Evolutionary conservation across 2,113 vertebrate species (phyloP), one percentile per base, ranked within the genome.

Genomic region (Rhabdomys dilectus): DNA sequence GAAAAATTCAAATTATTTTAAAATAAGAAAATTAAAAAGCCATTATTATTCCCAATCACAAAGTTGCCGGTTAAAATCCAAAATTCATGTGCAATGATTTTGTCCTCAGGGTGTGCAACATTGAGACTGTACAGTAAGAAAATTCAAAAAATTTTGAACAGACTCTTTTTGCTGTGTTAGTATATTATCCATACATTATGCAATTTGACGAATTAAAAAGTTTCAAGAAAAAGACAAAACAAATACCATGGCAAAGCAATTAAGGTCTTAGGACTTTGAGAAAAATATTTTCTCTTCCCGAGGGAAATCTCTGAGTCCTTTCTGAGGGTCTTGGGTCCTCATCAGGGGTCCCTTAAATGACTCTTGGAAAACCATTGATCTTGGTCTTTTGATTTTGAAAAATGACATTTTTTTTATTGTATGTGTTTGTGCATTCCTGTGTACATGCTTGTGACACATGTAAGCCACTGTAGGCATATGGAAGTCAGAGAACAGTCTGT

Each of bases 231-330:
- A 42, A 64, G 17, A 85, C 56, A 62, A 85, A 42, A 62, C 36
- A 85, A 88, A 70, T 48, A 10, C 39, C 10, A 42, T 42, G 91
- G 72, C 66, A 87, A 78, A 48, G 39, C 22, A 51, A 84, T 56
- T 70, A 42, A 95, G 13, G 29, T 85, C 78, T 73, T 90, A 36
- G 31, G 17, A 56, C 6, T 36, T 96, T 77, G 53, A 24, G 39
- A 88, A 96, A 84, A 96, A 39, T 22, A 17, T 76, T 89, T 95
- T 42, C 16, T 8, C 29, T 77, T 72, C 58, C 58, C 45, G 80
- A 53, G 12, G 17, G 36, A 72, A n/a, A 21, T n/a, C 21, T 72
- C 42, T 42, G 78, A 53, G 12, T 4, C 17, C 29, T 9, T 51
- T 21, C 7, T 73, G 39, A 78, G 8, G 19, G 68, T 31, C 53